Percentiles rank a stretch among this genome's conserved stretches.
phyloP scores from a whole-genome alignment of 2,113 vertebrate genomes.

The Dasyornis broadbenti region DNA sequence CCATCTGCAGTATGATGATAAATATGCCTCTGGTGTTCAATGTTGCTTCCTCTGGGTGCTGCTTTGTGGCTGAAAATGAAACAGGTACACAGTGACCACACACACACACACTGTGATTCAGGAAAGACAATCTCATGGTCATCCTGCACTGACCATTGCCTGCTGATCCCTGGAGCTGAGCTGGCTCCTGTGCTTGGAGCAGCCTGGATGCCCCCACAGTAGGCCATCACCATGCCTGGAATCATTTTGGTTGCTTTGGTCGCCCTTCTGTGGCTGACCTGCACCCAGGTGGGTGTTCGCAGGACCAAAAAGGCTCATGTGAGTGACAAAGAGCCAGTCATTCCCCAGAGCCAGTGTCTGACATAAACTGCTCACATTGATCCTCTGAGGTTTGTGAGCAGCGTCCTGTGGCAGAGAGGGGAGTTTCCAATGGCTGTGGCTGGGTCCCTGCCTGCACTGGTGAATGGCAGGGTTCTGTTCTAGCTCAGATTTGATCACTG shows the following conservation, averaged over 20 bases:
- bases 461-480: background rate
- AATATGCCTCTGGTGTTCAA: background rate
- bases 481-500: background rate
- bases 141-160: background rate
- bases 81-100: background rate
- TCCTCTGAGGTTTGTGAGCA: background rate
- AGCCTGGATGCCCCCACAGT: background rate
- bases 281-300: background rate
- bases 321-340: background rate
- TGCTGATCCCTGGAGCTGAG: background rate
- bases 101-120: background rate
- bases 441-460: background rate
- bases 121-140: background rate
- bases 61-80: background rate
- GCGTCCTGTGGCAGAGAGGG: background rate
- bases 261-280: accelerated
- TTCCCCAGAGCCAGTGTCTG: background rate
- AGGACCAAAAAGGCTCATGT: background rate
- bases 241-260: background rate
- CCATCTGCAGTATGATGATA: background rate
- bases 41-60: background rate
- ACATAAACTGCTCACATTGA: accelerated
- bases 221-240: background rate
- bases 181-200: background rate
- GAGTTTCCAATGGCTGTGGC: background rate